phyloP scores from a whole-genome alignment of 35 echinoderm and acorn worm species.

The Ophiothrix spiculata region DNA sequence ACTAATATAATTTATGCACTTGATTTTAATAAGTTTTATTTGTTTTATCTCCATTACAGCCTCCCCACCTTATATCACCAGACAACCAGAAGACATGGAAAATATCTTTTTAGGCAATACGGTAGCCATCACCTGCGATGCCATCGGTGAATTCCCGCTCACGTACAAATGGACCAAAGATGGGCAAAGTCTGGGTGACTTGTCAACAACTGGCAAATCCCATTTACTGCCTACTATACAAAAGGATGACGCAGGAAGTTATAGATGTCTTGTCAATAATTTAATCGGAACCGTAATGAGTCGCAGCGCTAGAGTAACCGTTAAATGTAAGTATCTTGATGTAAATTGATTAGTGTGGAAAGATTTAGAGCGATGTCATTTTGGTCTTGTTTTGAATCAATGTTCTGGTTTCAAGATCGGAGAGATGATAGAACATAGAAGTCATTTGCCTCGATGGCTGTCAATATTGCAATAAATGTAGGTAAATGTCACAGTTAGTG shows the following conservation, averaged over 20 bases:
- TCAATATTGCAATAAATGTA: too few species aligned
- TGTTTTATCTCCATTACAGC: conserved; percentile 10
- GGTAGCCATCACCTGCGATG: conserved; percentile 32
- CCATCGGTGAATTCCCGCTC: conserved; percentile 42
- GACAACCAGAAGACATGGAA: conserved; percentile 41
- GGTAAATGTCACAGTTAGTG: too few species aligned
- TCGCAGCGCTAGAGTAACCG: conserved; percentile 39
- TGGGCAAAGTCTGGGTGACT: background rate
- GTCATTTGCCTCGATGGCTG: too few species aligned
- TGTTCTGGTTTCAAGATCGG: too few species aligned
- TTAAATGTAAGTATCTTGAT: conserved; percentile 65
- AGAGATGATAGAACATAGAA: too few species aligned
- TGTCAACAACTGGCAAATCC: background rate
- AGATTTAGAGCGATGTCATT: background rate
- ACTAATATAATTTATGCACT: too few species aligned
- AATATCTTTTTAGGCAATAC: conserved; percentile 26
- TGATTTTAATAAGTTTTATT: too few species aligned
- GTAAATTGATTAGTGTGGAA: background rate
- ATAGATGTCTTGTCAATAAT: conserved; percentile 60
- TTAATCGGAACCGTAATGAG: conserved; percentile 62
- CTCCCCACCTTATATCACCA: conserved; percentile 34
- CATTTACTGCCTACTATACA: conserved; percentile 18
- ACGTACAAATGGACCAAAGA: conserved; percentile 64
- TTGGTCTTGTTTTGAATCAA: too few species aligned
- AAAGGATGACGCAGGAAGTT: conserved; percentile 40